These are phyloP conservation scores for Gallinago paraguaiae DNA, from an alignment of 2,113 vertebrate genomes.

Conservation along the genomic window DNA sequence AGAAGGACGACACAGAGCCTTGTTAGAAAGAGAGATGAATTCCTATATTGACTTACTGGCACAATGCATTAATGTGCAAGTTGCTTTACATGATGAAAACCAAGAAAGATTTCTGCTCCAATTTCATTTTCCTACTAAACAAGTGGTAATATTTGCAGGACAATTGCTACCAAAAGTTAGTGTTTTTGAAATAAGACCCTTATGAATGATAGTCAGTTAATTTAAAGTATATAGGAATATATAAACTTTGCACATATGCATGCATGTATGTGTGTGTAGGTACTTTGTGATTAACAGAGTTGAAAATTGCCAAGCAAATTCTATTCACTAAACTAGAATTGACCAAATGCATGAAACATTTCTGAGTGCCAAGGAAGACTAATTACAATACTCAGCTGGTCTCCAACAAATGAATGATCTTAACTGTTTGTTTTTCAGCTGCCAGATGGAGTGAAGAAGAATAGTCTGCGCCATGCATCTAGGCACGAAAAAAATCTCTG, in stretches of 20 bases:
- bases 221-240: not conserved
- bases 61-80: not conserved
- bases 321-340: conserved; percentile 35
- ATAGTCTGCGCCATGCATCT: conserved; percentile 4
- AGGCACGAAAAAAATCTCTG: conserved; percentile 22
- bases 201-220: not conserved
- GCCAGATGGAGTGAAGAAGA: conserved; percentile 8
- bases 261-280: not conserved
- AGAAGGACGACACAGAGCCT: not conserved
- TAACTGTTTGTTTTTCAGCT: conserved; percentile 46
- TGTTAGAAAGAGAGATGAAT: not conserved
- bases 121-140: not conserved
- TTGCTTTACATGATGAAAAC: not conserved
- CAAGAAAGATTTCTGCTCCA: not conserved
- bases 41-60: not conserved
- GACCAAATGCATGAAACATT: not conserved
- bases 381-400: conserved; percentile 46
- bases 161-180: not conserved
- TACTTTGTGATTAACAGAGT: not conserved
- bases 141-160: not conserved
- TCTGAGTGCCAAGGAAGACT: conserved; percentile 37
- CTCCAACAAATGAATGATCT: conserved; percentile 37
- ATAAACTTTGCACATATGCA: not conserved
- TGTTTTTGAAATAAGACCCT: not conserved
- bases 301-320: conserved; percentile 47